phyloP scores from a whole-genome alignment of 23 tunicate species.

The Botrylloides violaceus region DNA sequence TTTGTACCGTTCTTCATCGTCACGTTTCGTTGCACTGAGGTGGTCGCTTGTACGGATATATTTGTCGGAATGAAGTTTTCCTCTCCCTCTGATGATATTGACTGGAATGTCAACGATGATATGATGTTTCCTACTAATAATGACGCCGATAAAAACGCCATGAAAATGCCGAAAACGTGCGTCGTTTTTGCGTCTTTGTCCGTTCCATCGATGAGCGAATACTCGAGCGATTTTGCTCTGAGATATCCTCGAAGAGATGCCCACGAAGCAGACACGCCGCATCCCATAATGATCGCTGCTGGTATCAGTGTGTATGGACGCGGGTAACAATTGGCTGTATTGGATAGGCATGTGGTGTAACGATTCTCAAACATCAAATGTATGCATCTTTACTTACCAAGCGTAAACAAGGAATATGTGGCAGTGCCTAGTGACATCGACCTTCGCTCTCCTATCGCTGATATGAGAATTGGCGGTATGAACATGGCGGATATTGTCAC shows the following conservation, averaged over 20 bases:
- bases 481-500: slow-evolving; percentile 39
- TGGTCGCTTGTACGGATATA: background rate
- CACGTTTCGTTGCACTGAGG: background rate
- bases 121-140: slow-evolving; percentile 44
- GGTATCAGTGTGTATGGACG: slow-evolving; percentile 52
- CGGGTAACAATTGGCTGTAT: slow-evolving; percentile 72
- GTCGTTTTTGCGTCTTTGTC: slow-evolving; percentile 37
- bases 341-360: no score
- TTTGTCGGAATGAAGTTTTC: background rate
- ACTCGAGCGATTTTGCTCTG: slow-evolving; percentile 27
- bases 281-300: slow-evolving; percentile 55
- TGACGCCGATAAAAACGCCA: slow-evolving; percentile 34
- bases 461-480: slow-evolving; percentile 53
- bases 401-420: slow-evolving; percentile 40
- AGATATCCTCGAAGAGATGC: slow-evolving; percentile 44
- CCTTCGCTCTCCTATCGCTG: slow-evolving; percentile 49
- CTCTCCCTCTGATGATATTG: background rate
- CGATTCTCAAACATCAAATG: background rate
- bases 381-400: slow-evolving; percentile 26
- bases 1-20: background rate
- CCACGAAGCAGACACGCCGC: slow-evolving; percentile 56
- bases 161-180: slow-evolving; percentile 53
- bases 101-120: slow-evolving; percentile 37
- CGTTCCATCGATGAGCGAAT: slow-evolving; percentile 34
- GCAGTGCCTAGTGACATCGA: slow-evolving; percentile 44